phyloP scores from a whole-genome alignment of 1,140 invertebrate species.

The Araneus ventricosus region DNA sequence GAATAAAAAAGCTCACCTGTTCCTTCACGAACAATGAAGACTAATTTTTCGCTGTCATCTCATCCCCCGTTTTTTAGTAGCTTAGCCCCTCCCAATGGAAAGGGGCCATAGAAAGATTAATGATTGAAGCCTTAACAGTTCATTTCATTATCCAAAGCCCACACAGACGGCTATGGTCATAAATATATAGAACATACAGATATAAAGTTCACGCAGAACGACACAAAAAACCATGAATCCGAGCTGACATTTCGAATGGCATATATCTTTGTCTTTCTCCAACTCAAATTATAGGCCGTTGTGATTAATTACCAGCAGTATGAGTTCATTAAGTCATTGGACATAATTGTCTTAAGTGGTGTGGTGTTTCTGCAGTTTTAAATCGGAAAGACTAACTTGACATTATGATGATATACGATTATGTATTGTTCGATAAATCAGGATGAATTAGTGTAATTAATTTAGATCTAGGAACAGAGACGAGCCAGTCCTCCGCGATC shows the following conservation, averaged over 20 bases:
- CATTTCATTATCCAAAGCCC: constrained; percentile 67
- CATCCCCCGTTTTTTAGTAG: not conserved
- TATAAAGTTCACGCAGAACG: not conserved
- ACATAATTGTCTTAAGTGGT: constrained; percentile 50
- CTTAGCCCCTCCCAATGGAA: not conserved
- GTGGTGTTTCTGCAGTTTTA: constrained; percentile 20
- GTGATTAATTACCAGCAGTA: constrained; percentile 17
- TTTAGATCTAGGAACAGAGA: constrained; percentile 1
- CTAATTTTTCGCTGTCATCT: constrained; percentile 60
- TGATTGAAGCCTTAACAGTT: constrained; percentile 56
- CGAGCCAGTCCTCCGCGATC: not conserved
- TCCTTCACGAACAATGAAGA: constrained; percentile 54
- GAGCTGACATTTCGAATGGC: not conserved
- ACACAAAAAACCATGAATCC: not conserved
- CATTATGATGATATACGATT: constrained; percentile 57
- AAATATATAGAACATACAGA: constrained; percentile 2
- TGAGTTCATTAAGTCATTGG: constrained; percentile 55
- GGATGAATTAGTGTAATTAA: constrained; percentile 47
- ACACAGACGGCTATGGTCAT: constrained; percentile 28
- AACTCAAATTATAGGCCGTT: constrained; percentile 43
- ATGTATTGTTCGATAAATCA: constrained; percentile 11
- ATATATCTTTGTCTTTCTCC: constrained; percentile 5
- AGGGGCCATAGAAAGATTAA: constrained; percentile 52
- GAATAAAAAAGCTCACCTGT: not conserved
- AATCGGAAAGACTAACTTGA: not conserved